Conservation (phyloP, 2,113 vertebrate species). For the Dipodomys merriami region DNA sequence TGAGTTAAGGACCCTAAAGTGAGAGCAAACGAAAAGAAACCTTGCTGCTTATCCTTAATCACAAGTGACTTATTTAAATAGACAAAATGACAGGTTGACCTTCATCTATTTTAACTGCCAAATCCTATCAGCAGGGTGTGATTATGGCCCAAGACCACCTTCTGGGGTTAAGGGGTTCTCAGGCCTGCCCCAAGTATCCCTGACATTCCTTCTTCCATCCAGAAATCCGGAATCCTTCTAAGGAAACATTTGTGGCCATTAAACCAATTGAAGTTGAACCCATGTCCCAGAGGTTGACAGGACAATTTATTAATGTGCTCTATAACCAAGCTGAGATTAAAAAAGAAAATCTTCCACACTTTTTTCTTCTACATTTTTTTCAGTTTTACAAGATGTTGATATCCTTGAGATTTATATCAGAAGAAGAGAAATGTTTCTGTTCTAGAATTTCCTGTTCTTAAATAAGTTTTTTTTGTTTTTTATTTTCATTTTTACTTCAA, state of each 20-base stretch:
- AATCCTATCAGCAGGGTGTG: constrained; percentile 70
- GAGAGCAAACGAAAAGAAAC: constrained; percentile 63
- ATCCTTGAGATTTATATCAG: neutral
- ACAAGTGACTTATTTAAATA: constrained; percentile 77
- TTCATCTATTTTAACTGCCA: constrained; percentile 72
- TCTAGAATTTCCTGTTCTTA: constrained; percentile 74
- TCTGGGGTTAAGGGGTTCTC: constrained; percentile 50
- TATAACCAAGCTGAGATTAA: neutral
- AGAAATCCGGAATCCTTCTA: constrained; percentile 62
- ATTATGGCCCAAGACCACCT: constrained; percentile 77
- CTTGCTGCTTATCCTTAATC: constrained; percentile 77
- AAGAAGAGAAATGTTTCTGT: constrained; percentile 70
- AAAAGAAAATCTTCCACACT: constrained; percentile 52
- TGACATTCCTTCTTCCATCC: neutral
- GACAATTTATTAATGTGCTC: constrained; percentile 42
- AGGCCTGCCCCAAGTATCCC: constrained; percentile 47
- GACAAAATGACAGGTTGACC: constrained; percentile 77
- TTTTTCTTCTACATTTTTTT: neutral
- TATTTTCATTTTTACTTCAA: constrained; percentile 75
- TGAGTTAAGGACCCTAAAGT: constrained; percentile 42
- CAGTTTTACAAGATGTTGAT: constrained; percentile 39
- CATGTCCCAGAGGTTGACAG: constrained; percentile 61
- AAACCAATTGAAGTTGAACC: constrained; percentile 61
- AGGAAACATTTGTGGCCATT: constrained; percentile 66
- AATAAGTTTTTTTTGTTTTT: constrained; percentile 47